Evolutionary conservation across 2,888 invertebrate species (phyloP).

Genomic region (Polyommatus icarus): DNA sequence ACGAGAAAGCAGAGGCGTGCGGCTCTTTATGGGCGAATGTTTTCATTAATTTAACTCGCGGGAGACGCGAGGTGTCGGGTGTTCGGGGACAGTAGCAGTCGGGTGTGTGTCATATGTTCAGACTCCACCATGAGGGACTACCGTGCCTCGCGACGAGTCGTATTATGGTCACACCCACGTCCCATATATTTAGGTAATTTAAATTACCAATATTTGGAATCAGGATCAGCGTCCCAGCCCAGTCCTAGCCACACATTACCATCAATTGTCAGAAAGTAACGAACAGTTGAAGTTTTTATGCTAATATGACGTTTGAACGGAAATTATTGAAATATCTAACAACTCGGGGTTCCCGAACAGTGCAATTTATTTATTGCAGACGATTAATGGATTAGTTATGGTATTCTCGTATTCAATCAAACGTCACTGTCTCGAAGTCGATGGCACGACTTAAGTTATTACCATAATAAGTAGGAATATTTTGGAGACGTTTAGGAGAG

Average conservation of each 20-base stretch:
- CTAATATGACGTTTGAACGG: background rate
- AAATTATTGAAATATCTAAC: background rate
- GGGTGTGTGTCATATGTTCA: slow-evolving; percentile 55
- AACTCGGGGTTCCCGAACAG: background rate
- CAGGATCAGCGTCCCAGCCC: background rate
- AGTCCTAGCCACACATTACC: background rate
- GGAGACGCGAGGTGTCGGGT: slow-evolving; percentile 67
- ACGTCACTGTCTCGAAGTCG: slow-evolving; percentile 62
- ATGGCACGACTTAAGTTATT: slow-evolving; percentile 71
- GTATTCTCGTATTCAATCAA: slow-evolving; percentile 65
- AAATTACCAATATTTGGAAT: background rate
- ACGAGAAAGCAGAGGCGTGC: slow-evolving; percentile 80
- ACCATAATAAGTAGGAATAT: slow-evolving; percentile 66
- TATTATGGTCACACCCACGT: too few relatives aligned
- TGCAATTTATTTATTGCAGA: slow-evolving; percentile 15
- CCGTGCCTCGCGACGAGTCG: slow-evolving; percentile 44
- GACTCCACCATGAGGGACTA: slow-evolving; percentile 56
- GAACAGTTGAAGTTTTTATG: background rate
- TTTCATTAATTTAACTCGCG: slow-evolving; percentile 78
- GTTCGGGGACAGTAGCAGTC: slow-evolving; percentile 54
- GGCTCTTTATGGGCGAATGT: slow-evolving; percentile 79
- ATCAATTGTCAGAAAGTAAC: background rate
- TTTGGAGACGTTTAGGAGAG: slow-evolving; percentile 63
- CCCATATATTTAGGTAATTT: background rate
- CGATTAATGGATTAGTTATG: slow-evolving; percentile 25